A percentile compares a stretch with the other conserved stretches of the same genome.
Conservation (phyloP, 2,113 vertebrate genomes). For the Percopsis transmontana region DNA sequence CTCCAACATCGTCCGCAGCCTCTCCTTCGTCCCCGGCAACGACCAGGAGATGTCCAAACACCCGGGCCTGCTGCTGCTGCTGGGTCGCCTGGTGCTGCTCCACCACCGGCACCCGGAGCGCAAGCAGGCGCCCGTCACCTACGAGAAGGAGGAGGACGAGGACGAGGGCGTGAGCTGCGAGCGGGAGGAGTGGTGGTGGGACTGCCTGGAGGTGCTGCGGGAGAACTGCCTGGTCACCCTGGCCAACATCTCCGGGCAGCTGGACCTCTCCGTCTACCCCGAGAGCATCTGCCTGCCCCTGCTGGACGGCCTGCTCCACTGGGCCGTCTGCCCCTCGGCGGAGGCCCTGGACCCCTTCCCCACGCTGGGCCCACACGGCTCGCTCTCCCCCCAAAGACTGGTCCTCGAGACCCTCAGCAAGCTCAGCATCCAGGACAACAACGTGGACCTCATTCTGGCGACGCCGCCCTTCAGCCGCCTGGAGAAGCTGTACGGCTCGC, state of each 20-base stretch:
- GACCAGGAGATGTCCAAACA: constrained; percentile 98
- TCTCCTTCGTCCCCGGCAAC: constrained; percentile 95
- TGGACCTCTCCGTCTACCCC: constrained; percentile 95
- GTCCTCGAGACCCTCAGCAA: constrained; percentile 99
- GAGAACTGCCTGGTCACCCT: constrained; percentile 97
- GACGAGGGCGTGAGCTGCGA: constrained; percentile 93
- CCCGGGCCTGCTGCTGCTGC: constrained; percentile 91
- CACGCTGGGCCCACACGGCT: constrained; percentile 89
- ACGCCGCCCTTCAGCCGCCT: constrained; percentile 95
- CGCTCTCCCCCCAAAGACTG: constrained; percentile 97
- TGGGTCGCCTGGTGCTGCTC: constrained; percentile 93
- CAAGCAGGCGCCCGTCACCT: constrained; percentile 94
- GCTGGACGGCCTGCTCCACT: constrained; percentile 96
- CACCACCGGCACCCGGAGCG: constrained; percentile 96
- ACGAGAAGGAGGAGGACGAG: constrained; percentile 96
- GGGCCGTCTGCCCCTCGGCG: constrained; percentile 97
- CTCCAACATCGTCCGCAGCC: constrained; percentile 96
- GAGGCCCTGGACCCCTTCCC: constrained; percentile 98
- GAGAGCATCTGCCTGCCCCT: constrained; percentile 98
- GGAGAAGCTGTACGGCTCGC: constrained; percentile 95
- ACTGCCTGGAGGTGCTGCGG: constrained; percentile 94
- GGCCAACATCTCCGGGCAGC: constrained; percentile 97
- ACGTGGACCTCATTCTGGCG: constrained; percentile 98
- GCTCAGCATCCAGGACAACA: constrained; percentile 99
- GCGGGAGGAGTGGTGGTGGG: constrained; percentile 99